Evolutionary conservation across 2,888 invertebrate genomes (phyloP).

Genomic region (Epirrhoe alternata): DNA sequence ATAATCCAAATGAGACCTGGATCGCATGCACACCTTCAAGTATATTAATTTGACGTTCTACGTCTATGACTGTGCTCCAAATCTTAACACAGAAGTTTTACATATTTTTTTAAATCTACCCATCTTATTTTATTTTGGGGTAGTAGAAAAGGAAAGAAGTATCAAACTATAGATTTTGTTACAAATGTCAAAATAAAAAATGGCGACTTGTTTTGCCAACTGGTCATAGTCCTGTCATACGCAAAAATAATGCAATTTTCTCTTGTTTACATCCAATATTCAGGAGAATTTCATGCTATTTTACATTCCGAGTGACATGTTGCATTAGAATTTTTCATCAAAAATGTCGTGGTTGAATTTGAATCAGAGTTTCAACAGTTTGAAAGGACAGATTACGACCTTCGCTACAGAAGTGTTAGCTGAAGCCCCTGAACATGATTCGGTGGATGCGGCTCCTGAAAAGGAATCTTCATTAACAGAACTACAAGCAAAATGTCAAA

Average conservation of each 20-base stretch:
- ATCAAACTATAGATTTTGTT: not conserved
- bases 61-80: too few species aligned
- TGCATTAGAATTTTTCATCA: slow-evolving; percentile 45
- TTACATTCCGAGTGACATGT: slow-evolving; percentile 65
- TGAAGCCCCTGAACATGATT: slow-evolving; percentile 87
- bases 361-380: slow-evolving; percentile 87
- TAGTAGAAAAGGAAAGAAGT: not conserved
- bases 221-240: slow-evolving; percentile 76
- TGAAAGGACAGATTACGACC: slow-evolving; percentile 95
- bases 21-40: too few species aligned
- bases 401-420: slow-evolving; percentile 95
- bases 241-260: slow-evolving; percentile 80
- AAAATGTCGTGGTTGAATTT: slow-evolving; percentile 89
- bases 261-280: slow-evolving; percentile 69
- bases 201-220: slow-evolving; percentile 82
- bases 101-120: not conserved
- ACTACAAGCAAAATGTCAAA: slow-evolving; percentile 83
- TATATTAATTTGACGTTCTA: too few species aligned
- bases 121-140: not conserved
- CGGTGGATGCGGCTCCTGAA: slow-evolving; percentile 52
- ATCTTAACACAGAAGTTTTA: not conserved
- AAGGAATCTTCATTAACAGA: slow-evolving; percentile 70
- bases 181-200: slow-evolving; percentile 41
- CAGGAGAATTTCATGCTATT: slow-evolving; percentile 52
- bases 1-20: too few species aligned